Base-by-base conservation (phyloP, 2,113 vertebrate genomes). In the Psilopogon haemacephalus region DNA sequence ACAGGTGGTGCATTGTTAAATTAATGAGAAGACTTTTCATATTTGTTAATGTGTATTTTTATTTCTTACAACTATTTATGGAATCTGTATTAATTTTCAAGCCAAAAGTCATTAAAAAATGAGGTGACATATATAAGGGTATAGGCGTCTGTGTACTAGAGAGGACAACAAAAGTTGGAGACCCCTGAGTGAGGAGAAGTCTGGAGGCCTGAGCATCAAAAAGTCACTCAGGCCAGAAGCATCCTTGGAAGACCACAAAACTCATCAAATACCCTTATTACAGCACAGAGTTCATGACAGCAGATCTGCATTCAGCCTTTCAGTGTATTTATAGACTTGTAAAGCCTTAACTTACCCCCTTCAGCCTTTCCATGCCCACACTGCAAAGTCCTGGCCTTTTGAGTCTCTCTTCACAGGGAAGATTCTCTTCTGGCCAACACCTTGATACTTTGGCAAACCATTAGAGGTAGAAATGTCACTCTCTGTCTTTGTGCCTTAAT, bases 191-290 rank as follows among this genome's bases (percentile, higher is more conserved):
- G 1, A 44, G 35, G 56, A 19, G 50, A 44, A 27, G 12, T 44
- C 32, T 30, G 42, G 73, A n/a, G 23, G 9, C 7, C 16, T 76
- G 30, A 6, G 8, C 32, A 35, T 50, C 2, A 5, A 40, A n/a
- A 4, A 76, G 15, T 33, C 12, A n/a, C 37, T 78, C 1, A 1
- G 19, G 10, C 19, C 15, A 18, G 38, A 62, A 68, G 5, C 19
- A 46, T 54, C 19, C 17, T 26, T 38, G 11, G 16, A 26, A 73
- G 60, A 48, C 46, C 15, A 54, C 0, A 0, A 35, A 60, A 54
- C 8, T 11, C n/a, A 67, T 55, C 0, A 3, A 60, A 33, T 46
- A 20, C 3, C n/a, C n/a, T 79, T 33, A 14, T 54, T 46, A 40
- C 6, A 70, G 37, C 6, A 35, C 28, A 60, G 11, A 8, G 30